Percentiles rank a stretch among this genome's conserved stretches.
These are phyloP conservation scores for Camponotus vicinus DNA, from an alignment of 1,140 invertebrate species.

Conservation along the genomic window DNA sequence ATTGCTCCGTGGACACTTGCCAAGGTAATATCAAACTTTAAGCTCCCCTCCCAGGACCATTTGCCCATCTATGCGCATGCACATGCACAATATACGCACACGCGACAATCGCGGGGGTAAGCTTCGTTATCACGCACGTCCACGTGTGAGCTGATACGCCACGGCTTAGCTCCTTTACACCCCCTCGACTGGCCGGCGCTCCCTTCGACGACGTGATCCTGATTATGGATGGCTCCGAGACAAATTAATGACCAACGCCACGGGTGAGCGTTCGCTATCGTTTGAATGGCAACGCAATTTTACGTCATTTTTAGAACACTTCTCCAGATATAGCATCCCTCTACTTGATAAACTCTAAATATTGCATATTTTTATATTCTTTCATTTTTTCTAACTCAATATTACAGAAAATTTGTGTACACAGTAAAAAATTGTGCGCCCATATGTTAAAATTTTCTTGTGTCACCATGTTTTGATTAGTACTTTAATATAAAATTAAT, in stretches of 20 bases:
- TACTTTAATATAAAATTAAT: no score
- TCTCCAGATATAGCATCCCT: not conserved
- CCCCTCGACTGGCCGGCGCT: constrained; percentile 31
- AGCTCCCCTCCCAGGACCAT: constrained; percentile 63
- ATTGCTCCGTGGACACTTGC: constrained; percentile 80
- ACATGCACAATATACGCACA: constrained; percentile 54
- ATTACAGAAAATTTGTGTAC: no score
- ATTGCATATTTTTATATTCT: not conserved
- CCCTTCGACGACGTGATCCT: constrained; percentile 67
- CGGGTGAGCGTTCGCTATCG: not conserved
- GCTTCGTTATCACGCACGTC: constrained; percentile 78
- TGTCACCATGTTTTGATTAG: no score
- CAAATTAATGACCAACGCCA: constrained; percentile 70
- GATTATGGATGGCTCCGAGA: constrained; percentile 69
- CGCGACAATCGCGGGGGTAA: constrained; percentile 69
- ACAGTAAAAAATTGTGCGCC: no score
- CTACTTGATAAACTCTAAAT: not conserved
- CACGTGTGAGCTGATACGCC: constrained; percentile 70
- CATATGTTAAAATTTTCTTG: no score
- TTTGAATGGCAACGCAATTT: constrained; percentile 25
- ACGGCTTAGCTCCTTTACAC: constrained; percentile 73
- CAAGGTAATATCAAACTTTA: constrained; percentile 83
- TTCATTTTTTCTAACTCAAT: not conserved
- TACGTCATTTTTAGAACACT: constrained; percentile 19
- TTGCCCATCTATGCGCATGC: constrained; percentile 46